phyloP scores from a whole-genome alignment of 2,888 invertebrate genomes.

The Drosophila anomalipes region DNA sequence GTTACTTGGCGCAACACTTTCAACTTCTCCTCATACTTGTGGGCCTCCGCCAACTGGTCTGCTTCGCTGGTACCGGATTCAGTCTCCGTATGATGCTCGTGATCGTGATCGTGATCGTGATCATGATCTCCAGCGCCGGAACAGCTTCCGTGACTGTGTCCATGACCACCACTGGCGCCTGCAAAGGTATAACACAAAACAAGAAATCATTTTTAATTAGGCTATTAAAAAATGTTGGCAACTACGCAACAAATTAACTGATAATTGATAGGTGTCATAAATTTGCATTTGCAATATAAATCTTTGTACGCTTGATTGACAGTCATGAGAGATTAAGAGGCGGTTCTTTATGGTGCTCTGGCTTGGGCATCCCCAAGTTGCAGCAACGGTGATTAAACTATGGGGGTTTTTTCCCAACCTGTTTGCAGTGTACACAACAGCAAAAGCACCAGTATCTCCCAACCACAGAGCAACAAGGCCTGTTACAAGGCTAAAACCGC shows the following conservation, averaged over 20 bases:
- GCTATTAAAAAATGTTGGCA: background rate
- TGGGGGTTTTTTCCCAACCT: constrained; percentile 29
- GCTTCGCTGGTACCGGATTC: constrained; percentile 43
- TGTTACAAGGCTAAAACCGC: constrained; percentile 67
- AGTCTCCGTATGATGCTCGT: constrained; percentile 34
- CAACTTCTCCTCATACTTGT: constrained; percentile 67
- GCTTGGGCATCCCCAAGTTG: constrained; percentile 25
- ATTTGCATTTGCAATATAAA: background rate
- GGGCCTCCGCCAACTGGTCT: constrained; percentile 54
- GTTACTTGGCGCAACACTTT: constrained; percentile 69
- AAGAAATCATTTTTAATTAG: background rate
- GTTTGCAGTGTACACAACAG: constrained; percentile 18
- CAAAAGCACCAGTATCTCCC: constrained; percentile 7
- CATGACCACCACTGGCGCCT: constrained; percentile 69
- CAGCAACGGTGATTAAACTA: constrained; percentile 24
- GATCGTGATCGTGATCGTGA: constrained; percentile 37
- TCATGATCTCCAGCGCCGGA: constrained; percentile 16
- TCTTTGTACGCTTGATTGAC: background rate
- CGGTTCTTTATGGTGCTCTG: constrained; percentile 24
- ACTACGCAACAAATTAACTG: background rate
- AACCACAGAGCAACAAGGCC: constrained; percentile 47
- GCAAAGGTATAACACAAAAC: constrained; percentile 6
- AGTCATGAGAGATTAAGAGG: background rate
- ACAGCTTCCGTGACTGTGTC: constrained; percentile 66
- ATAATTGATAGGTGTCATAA: background rate